Evolutionary conservation across 2,113 vertebrate genomes (phyloP).

Genomic region (Sinocyclocheilus maitianheensis): DNA sequence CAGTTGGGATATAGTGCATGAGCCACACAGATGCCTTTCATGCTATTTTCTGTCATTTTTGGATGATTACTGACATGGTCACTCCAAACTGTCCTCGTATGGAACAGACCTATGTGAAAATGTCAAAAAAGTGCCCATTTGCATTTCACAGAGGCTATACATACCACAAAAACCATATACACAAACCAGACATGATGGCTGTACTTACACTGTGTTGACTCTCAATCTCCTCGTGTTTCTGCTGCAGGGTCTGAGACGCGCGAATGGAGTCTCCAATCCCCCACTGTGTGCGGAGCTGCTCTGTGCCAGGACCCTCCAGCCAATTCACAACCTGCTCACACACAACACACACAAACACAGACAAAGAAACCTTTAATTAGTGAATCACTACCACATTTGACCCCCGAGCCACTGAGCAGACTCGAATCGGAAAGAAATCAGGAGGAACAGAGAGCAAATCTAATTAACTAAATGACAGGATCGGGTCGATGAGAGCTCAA

Average conservation of each 20-base stretch:
- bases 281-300: slow-evolving; percentile 92
- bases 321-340: slow-evolving; percentile 91
- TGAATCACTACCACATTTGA: not conserved
- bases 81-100: not conserved
- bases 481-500: not conserved
- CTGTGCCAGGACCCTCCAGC: slow-evolving; percentile 96
- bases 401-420: not conserved
- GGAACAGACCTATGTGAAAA: not conserved
- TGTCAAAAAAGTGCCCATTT: not conserved
- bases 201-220: slow-evolving; percentile 95
- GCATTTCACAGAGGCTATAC: not conserved
- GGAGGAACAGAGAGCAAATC: not conserved
- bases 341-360: slow-evolving; percentile 28
- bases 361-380: slow-evolving; percentile 24
- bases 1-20: not conserved
- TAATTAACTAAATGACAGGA: slow-evolving; percentile 27
- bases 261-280: slow-evolving; percentile 95
- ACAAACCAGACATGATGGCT: not conserved
- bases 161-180: not conserved
- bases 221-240: slow-evolving; percentile 98
- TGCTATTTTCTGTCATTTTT: not conserved
- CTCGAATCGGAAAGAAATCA: slow-evolving; percentile 9
- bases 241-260: slow-evolving; percentile 93
- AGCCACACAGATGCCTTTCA: not conserved
- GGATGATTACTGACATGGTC: not conserved